Conservation (phyloP, 2,888 invertebrate genomes). For the Rutpela maculata region DNA sequence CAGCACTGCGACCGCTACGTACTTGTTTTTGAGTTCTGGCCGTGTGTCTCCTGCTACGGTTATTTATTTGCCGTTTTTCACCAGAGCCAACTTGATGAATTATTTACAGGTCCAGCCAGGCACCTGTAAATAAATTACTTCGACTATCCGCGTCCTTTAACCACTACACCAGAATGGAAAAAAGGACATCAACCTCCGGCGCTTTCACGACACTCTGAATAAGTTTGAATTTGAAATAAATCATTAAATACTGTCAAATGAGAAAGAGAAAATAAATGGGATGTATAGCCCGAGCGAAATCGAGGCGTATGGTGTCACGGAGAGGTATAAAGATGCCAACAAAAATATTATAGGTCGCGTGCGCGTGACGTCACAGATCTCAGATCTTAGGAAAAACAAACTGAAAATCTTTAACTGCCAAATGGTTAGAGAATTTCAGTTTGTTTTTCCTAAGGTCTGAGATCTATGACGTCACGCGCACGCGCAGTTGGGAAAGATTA, state of each 20-base stretch:
- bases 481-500: too few species aligned
- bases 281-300: too few species aligned
- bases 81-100: conserved; percentile 38
- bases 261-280: background rate
- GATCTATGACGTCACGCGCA: too few species aligned
- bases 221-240: conserved; percentile 30
- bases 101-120: conserved; percentile 41
- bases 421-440: too few species aligned
- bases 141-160: conserved; percentile 31
- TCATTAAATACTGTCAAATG: conserved; percentile 16
- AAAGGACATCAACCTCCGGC: background rate
- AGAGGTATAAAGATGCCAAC: too few species aligned
- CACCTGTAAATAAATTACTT: conserved; percentile 43
- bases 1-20: background rate
- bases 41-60: conserved; percentile 15
- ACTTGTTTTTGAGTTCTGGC: conserved; percentile 13
- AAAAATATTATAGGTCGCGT: too few species aligned
- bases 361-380: too few species aligned
- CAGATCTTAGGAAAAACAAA: too few species aligned
- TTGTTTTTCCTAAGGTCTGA: too few species aligned
- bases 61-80: conserved; percentile 38
- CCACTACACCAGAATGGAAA: conserved; percentile 12
- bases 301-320: too few species aligned
- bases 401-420: too few species aligned
- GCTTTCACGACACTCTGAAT: conserved; percentile 21